Evolutionary conservation across 2,888 invertebrate genomes (phyloP).

Genomic region (Ochropleura leucogaster): DNA sequence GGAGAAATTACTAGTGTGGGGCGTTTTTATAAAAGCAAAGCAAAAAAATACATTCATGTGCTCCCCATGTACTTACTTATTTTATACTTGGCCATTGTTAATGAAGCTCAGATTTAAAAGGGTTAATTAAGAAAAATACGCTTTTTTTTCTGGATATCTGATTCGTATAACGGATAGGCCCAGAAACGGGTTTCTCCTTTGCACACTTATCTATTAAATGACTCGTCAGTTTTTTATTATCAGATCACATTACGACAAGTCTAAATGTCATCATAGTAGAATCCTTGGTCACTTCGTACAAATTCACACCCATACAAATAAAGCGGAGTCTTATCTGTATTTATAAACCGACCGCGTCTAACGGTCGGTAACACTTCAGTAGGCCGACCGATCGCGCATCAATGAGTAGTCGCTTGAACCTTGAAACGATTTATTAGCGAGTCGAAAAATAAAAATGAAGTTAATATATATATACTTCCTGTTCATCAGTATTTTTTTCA

Average conservation of each 20-base stretch:
- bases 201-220: not conserved
- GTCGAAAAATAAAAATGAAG: constrained; percentile 44
- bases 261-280: constrained; percentile 2
- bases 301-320: not conserved
- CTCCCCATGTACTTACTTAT: too few relatives aligned
- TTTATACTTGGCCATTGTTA: too few relatives aligned
- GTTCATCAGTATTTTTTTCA: constrained; percentile 51
- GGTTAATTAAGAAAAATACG: too few relatives aligned
- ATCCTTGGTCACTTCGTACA: constrained; percentile 11
- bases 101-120: too few relatives aligned
- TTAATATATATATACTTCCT: constrained; percentile 41
- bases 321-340: constrained; percentile 37
- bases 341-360: constrained; percentile 39
- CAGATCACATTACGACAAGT: constrained; percentile 15
- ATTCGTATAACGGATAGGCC: too few relatives aligned
- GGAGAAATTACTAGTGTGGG: too few relatives aligned
- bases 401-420: constrained; percentile 5
- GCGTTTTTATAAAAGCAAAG: too few relatives aligned
- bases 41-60: too few relatives aligned
- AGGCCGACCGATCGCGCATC: constrained; percentile 4
- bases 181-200: not conserved
- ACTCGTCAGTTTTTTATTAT: not conserved
- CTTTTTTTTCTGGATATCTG: too few relatives aligned
- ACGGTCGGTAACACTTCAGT: constrained; percentile 37
- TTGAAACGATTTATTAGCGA: not conserved